Evolutionary conservation across 2,113 vertebrate species (phyloP).

Genomic region (Cryptoleucopteryx plumbea): DNA sequence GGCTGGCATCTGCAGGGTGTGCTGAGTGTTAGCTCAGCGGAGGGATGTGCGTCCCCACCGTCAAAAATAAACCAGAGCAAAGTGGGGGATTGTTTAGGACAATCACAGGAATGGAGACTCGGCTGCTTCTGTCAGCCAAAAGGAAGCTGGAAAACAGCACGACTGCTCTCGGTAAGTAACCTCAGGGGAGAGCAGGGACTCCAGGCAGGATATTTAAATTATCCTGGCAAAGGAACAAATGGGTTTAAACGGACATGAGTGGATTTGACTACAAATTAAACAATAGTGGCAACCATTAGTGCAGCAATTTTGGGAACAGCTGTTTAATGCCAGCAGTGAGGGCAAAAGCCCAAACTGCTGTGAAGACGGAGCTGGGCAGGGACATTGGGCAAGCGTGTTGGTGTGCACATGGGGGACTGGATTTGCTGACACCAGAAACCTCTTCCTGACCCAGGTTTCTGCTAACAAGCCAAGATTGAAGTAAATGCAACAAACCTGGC

Average conservation of each 20-base stretch:
- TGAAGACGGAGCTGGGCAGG: not conserved
- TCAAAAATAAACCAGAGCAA: not conserved
- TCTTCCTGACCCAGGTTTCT: not conserved
- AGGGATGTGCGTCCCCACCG: not conserved
- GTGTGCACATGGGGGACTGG: not conserved
- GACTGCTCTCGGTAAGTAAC: not conserved
- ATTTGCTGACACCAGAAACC: not conserved
- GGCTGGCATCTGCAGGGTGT: not conserved
- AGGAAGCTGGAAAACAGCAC: not conserved
- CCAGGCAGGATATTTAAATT: not conserved
- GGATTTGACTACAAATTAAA: not conserved
- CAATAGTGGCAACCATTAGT: not conserved
- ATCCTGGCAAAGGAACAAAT: not conserved
- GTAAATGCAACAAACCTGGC: not conserved
- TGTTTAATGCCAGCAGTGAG: not conserved
- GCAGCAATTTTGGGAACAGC: not conserved
- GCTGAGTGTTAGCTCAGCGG: not conserved
- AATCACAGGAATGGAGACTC: not conserved
- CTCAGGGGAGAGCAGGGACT: not conserved
- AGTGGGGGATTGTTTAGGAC: not conserved
- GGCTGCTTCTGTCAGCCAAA: not conserved
- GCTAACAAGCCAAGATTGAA: not conserved
- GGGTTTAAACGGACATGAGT: not conserved
- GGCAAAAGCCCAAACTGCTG: not conserved
- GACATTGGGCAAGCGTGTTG: not conserved